These are phyloP conservation scores for Zosterops borbonicus DNA, from an alignment of 2,113 vertebrate species.

Conservation along the genomic window DNA sequence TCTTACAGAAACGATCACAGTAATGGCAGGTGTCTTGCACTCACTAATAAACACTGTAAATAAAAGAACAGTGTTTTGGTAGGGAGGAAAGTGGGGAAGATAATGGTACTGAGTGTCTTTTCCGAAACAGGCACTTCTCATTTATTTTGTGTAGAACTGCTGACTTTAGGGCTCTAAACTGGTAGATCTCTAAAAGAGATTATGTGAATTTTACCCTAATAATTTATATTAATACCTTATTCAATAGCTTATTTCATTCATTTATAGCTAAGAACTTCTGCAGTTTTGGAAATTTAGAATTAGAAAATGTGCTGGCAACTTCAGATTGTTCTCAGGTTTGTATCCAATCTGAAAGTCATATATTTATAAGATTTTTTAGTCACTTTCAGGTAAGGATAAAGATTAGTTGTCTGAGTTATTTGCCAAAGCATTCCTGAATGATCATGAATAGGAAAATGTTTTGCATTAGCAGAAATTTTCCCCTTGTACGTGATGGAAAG, in stretches of 20 bases:
- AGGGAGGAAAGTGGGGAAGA: not conserved
- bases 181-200: not conserved
- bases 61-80: not conserved
- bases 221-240: not conserved
- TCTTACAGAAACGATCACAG: not conserved
- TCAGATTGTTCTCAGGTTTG: not conserved
- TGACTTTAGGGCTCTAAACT: not conserved
- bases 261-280: not conserved
- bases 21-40: not conserved
- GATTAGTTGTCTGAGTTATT: not conserved
- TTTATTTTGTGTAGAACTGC: not conserved
- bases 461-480: conserved; percentile 6
- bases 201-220: not conserved
- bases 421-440: conserved; percentile 33
- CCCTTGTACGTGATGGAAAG: not conserved
- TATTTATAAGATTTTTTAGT: not conserved
- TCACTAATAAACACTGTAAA: not conserved
- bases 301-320: not conserved
- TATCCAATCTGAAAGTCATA: not conserved
- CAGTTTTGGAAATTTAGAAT: not conserved
- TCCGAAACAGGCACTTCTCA: not conserved
- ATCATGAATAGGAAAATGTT: conserved; percentile 16
- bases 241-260: not conserved
- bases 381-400: not conserved
- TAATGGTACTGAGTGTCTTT: not conserved